phyloP scores from a whole-genome alignment of 1,140 invertebrate genomes.

The Ylistrum balloti region DNA sequence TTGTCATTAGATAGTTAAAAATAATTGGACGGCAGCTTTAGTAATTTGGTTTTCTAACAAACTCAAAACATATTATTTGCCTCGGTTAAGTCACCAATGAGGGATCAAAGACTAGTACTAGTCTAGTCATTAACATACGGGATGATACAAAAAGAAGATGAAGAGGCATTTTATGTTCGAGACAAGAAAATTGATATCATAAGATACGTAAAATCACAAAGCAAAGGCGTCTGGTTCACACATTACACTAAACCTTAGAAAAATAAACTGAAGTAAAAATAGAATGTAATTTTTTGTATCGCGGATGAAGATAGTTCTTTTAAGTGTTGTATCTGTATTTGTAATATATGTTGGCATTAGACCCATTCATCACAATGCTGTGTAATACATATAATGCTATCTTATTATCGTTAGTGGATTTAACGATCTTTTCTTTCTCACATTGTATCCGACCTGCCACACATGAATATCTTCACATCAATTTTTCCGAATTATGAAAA shows the following conservation, averaged over 20 bases:
- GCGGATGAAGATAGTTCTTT: not conserved
- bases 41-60: not conserved
- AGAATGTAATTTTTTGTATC: not conserved
- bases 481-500: no score
- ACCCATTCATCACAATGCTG: not conserved
- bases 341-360: not conserved
- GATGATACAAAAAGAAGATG: not conserved
- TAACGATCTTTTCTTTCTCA: not conserved
- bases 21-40: not conserved
- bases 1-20: not conserved
- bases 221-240: not conserved
- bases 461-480: not conserved
- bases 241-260: not conserved
- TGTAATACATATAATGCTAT: not conserved
- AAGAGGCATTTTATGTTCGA: not conserved
- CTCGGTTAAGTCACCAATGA: not conserved
- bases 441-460: not conserved
- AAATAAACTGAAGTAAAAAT: not conserved
- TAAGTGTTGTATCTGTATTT: not conserved
- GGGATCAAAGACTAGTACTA: not conserved
- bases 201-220: not conserved
- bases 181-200: not conserved
- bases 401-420: not conserved
- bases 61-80: not conserved
- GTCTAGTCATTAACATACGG: not conserved